Conservation (phyloP, 2,113 vertebrate genomes). For the Silurus meridionalis region DNA sequence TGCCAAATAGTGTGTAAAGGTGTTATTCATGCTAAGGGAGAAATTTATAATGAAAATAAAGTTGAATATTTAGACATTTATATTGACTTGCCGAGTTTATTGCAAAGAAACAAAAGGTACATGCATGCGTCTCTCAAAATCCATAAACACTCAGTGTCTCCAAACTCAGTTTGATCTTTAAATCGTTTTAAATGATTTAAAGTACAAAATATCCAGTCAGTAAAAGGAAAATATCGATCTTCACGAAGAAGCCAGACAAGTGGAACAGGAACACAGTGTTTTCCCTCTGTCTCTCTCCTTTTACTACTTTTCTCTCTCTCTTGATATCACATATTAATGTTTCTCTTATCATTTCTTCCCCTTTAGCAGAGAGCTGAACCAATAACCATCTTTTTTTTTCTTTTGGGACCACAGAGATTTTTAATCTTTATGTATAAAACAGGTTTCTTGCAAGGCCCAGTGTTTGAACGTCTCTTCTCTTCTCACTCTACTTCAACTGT, state of each 20-base stretch:
- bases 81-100: too few species aligned
- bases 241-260: neutral
- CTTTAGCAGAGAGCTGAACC: conserved; percentile 28
- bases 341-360: conserved; percentile 18
- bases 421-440: neutral
- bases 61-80: too few species aligned
- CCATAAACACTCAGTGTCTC: too few species aligned
- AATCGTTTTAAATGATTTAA: neutral
- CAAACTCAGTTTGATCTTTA: too few species aligned
- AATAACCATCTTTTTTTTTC: conserved; percentile 3
- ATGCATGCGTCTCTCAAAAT: too few species aligned
- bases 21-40: too few species aligned
- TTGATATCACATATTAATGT: conserved; percentile 12
- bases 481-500: neutral
- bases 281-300: neutral
- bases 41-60: too few species aligned
- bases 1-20: too few species aligned
- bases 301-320: conserved; percentile 5
- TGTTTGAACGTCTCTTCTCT: neutral
- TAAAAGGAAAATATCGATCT: neutral
- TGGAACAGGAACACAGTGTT: neutral
- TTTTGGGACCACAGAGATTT: neutral
- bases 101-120: too few species aligned
- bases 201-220: neutral
- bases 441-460: conserved; percentile 1